These are phyloP conservation scores for Erebia palarica DNA, from an alignment of 2,888 invertebrate genomes.

Conservation along the genomic window DNA sequence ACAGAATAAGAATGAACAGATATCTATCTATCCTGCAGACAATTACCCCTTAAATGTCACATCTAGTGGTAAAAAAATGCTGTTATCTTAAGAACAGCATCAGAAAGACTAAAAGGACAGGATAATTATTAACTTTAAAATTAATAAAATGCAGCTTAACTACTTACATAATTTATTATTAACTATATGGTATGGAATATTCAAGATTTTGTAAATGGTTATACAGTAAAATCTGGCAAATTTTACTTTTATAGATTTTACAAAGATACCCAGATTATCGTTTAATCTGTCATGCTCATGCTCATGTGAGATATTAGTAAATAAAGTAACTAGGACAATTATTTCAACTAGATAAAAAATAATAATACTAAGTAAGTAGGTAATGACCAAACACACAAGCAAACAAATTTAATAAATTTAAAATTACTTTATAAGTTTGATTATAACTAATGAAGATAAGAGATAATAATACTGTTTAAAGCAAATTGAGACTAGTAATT, in stretches of 20 bases:
- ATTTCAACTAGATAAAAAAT: too few species aligned
- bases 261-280: background rate
- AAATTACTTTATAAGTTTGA: background rate
- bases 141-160: background rate
- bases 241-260: background rate
- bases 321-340: background rate
- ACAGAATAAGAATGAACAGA: too few species aligned
- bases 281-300: background rate
- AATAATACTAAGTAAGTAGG: too few species aligned
- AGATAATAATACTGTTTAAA: background rate
- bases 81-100: background rate
- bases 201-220: background rate
- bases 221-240: background rate
- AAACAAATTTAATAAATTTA: too few species aligned
- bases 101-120: too few species aligned
- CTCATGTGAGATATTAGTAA: background rate
- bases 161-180: conserved; percentile 1
- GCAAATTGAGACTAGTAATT: background rate
- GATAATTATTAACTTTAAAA: background rate
- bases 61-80: background rate
- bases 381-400: too few species aligned
- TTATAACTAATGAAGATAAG: background rate
- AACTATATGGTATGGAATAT: background rate
- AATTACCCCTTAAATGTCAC: too few species aligned
- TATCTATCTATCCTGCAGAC: too few species aligned